Evolutionary conservation across 2,888 invertebrate species (phyloP).

Genomic region (Notodromas monacha): DNA sequence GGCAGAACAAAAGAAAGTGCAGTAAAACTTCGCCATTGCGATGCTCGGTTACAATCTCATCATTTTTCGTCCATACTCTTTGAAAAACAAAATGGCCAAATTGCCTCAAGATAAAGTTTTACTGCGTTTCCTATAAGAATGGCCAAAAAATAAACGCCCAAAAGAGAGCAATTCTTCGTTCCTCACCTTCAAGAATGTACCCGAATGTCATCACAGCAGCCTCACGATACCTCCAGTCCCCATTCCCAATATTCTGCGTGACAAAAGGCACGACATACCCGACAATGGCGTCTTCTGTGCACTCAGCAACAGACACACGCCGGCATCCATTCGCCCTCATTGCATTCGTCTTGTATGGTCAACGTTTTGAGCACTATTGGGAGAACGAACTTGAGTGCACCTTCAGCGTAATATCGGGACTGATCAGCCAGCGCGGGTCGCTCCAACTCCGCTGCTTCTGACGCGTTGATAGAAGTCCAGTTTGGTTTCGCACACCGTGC

Average conservation of each 20-base stretch:
- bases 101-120: too few relatives aligned
- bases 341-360: conserved; percentile 76
- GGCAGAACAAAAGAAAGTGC: too few relatives aligned
- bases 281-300: conserved; percentile 91
- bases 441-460: conserved; percentile 74
- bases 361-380: conserved; percentile 74
- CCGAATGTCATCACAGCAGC: conserved; percentile 98
- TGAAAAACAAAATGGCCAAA: too few relatives aligned
- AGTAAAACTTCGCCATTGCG: too few relatives aligned
- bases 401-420: conserved; percentile 88
- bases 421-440: too few relatives aligned
- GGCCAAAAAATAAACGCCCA: too few relatives aligned
- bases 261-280: conserved; percentile 83
- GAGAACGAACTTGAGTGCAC: conserved; percentile 71
- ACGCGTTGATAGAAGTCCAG: conserved; percentile 79
- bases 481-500: conserved; percentile 96
- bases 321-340: too few relatives aligned
- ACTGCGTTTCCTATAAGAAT: too few relatives aligned
- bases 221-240: conserved; percentile 70
- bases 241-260: conserved; percentile 61
- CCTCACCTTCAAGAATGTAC: too few relatives aligned
- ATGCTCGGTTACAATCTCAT: too few relatives aligned
- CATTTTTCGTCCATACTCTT: too few relatives aligned
- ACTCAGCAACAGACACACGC: conserved; percentile 86
- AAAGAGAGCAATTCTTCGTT: too few relatives aligned